Conservation (phyloP, 37 sponge, comb jelly and placozoan species). For the Tethya wilhelma region DNA sequence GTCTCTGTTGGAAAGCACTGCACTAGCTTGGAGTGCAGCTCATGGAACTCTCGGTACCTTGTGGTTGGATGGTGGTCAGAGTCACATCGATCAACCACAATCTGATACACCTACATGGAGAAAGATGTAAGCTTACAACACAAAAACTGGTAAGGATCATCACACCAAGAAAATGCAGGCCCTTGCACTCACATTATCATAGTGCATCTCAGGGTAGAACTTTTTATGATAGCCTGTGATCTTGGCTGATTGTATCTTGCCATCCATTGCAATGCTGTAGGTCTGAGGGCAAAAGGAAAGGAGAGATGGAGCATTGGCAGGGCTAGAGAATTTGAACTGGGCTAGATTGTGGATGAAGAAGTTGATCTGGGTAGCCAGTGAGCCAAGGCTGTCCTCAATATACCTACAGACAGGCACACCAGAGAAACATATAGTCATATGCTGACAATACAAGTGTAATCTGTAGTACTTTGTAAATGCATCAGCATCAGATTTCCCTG, state of each 20-base stretch:
- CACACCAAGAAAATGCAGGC: too few relatives aligned
- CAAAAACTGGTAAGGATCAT: not conserved
- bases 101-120: slow-evolving; percentile 53
- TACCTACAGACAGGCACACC: slow-evolving; percentile 42
- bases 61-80: not conserved
- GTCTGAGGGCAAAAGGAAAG: slow-evolving; percentile 55
- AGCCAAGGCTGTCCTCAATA: slow-evolving; percentile 80
- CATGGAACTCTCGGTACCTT: slow-evolving; percentile 87
- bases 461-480: slow-evolving; percentile 71
- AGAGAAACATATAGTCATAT: not conserved
- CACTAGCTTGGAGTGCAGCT: slow-evolving; percentile 71
- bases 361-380: slow-evolving; percentile 82
- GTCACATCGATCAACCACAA: slow-evolving; percentile 46
- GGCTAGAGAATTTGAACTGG: slow-evolving; percentile 66
- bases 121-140: not conserved
- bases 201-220: slow-evolving; percentile 74
- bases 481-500: slow-evolving; percentile 58
- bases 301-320: slow-evolving; percentile 13
- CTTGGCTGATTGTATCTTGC: slow-evolving; percentile 43
- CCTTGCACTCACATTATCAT: slow-evolving; percentile 67
- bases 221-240: slow-evolving; percentile 71
- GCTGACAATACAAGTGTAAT: not conserved
- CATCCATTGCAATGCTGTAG: slow-evolving; percentile 69
- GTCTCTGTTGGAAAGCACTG: slow-evolving; percentile 51
- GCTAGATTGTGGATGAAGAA: slow-evolving; percentile 95